Base-by-base conservation (phyloP, 2,113 vertebrate species). In the Anoura caudifer region DNA sequence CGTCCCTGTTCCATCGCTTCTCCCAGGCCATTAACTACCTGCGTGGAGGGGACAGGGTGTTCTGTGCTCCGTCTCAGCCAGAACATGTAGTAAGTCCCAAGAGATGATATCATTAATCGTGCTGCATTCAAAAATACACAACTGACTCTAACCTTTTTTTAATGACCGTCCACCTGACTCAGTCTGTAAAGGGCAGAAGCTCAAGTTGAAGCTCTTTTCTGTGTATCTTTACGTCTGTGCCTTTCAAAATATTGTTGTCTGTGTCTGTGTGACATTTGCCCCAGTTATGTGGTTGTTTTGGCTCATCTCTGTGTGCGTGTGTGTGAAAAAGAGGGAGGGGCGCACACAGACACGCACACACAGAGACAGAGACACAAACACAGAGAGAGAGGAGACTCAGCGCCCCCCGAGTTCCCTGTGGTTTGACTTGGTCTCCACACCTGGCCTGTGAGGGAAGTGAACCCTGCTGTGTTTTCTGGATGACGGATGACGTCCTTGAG, bases 11-110 rank as follows among this genome's bases (percentile, higher is more conserved):
- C 50, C 45, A 3, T 41, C 15, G 70, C 95, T 91, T 86, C 84
- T 93, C 59, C 24, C 84, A 87, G 75, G 61, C 56, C 63, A 6
- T 81, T 73, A 59, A 83, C 12, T n/a, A 82, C 89, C 56, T 41
- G 33, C 79, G 73, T 36, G 47, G 70, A 90, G 93, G 89, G 81
- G 79, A 95, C 93, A 50, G 87, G 20, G 63, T 59, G 79, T 94
- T 89, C 96, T 86, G 31, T 41, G 67, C 17, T 86, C 82, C 2
- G 1, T 47, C 72, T 92, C 63, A 63, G 65, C 54, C 77, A 82
- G 95, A 96, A 97, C 86, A 41, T 86, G 93, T 20, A 91, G 89
- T 97, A 31, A 97, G 93, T 61, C 95, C 91, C 38, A 43, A 76
- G 81, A 95, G 85, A 84, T 94, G 87, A 81, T 47, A 61, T 93